A percentile compares a stretch with the other conserved stretches of the same genome.
Conservation (phyloP, 1,140 invertebrate species). For the Aphelinus certus region DNA sequence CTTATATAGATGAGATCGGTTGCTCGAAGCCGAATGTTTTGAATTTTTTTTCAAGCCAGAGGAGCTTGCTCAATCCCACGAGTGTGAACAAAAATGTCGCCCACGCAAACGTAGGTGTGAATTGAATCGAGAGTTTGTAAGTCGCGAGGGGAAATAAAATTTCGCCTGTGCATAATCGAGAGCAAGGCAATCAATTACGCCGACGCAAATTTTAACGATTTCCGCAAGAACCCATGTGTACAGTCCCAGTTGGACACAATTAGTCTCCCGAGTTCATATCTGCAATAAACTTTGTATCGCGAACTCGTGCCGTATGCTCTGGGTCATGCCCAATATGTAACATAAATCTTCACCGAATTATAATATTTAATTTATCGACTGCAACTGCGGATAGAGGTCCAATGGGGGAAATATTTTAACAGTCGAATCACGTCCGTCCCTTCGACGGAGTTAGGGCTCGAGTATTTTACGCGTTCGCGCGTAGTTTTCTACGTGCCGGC, state of each 20-base stretch:
- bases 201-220: neutral
- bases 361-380: too few species aligned
- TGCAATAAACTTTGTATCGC: neutral
- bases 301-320: too few species aligned
- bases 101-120: slow-evolving; percentile 1
- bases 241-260: too few species aligned
- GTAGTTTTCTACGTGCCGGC: slow-evolving; percentile 11
- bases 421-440: slow-evolving; percentile 10
- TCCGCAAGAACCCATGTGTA: neutral
- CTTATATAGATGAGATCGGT: too few species aligned
- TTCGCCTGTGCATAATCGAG: slow-evolving; percentile 8
- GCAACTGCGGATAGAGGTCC: too few species aligned
- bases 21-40: too few species aligned
- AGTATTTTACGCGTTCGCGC: slow-evolving; percentile 20
- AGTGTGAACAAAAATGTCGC: slow-evolving; percentile 2
- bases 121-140: neutral
- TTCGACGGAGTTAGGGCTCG: too few species aligned
- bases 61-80: neutral
- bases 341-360: too few species aligned
- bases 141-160: slow-evolving; percentile 1
- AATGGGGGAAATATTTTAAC: too few species aligned
- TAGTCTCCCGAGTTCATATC: neutral
- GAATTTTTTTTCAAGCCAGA: too few species aligned
- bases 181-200: slow-evolving; percentile 11
- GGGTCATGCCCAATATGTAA: too few species aligned